Conservation (phyloP, 2,888 invertebrate species). For the Lathronympha strigana region DNA sequence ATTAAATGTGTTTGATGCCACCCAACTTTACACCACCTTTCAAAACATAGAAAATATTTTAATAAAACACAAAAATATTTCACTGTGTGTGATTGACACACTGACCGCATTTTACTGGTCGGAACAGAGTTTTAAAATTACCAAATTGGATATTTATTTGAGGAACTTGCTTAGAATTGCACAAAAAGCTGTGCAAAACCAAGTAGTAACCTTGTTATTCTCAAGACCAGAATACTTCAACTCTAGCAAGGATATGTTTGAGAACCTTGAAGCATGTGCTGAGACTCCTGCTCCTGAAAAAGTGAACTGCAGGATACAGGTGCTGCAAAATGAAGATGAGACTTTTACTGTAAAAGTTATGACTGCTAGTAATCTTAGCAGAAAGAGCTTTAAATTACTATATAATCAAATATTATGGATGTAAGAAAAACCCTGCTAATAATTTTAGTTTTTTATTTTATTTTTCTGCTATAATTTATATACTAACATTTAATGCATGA, state of each 20-base stretch:
- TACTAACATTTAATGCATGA: conserved; percentile 15
- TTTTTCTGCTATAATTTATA: not conserved
- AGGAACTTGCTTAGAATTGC: conserved; percentile 70
- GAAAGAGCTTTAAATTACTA: conserved; percentile 50
- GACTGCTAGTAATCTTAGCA: conserved; percentile 48
- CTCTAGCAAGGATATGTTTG: conserved; percentile 64
- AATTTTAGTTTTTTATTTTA: conserved; percentile 17
- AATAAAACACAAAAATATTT: conserved; percentile 63
- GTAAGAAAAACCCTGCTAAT: not conserved
- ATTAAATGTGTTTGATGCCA: conserved; percentile 69
- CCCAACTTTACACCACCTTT: conserved; percentile 71
- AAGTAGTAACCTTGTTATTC: conserved; percentile 79
- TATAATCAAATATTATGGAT: conserved; percentile 44
- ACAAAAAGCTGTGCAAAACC: conserved; percentile 74
- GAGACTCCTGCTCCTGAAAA: conserved; percentile 55
- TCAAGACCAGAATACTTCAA: conserved; percentile 80
- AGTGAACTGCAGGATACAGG: conserved; percentile 69
- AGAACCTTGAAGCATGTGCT: conserved; percentile 55
- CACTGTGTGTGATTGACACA: conserved; percentile 72
- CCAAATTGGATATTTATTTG: conserved; percentile 79
- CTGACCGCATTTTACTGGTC: conserved; percentile 82
- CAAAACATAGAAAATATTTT: conserved; percentile 73
- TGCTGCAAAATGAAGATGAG: conserved; percentile 48
- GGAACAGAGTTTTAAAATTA: conserved; percentile 73
- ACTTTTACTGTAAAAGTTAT: conserved; percentile 51